A percentile compares a stretch with the other conserved stretches of the same genome.
phyloP scores from a whole-genome alignment of 2,797 vertebrate species.

The Pachyuromys duprasi region DNA sequence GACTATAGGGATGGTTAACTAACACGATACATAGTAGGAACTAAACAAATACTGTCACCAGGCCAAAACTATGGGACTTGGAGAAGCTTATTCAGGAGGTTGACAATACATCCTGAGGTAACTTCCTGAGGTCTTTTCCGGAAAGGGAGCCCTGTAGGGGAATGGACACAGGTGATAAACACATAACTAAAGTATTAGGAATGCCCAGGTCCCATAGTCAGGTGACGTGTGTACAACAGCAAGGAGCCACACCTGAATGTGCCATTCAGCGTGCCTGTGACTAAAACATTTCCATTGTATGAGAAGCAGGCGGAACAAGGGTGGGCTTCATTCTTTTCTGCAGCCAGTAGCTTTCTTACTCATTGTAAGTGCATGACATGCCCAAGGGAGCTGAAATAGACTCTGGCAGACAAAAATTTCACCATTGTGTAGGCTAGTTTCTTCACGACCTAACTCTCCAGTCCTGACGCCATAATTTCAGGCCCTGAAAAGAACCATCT shows the following conservation, averaged over 20 bases:
- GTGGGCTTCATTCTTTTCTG: background rate
- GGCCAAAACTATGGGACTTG: background rate
- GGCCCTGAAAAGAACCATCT: background rate
- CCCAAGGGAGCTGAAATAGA: background rate
- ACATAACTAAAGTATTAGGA: background rate
- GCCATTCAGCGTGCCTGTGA: background rate
- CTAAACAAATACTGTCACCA: background rate
- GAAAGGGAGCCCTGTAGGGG: background rate
- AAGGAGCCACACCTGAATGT: background rate
- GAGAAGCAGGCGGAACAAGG: background rate
- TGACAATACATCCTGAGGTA: background rate
- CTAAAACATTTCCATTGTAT: background rate
- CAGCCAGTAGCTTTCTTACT: background rate
- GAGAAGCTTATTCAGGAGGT: rapidly evolving
- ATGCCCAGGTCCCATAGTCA: background rate
- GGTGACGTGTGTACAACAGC: background rate
- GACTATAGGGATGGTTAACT: background rate
- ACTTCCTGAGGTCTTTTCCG: background rate
- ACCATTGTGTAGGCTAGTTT: background rate
- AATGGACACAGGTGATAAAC: background rate
- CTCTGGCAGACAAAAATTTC: background rate
- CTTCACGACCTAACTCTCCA: background rate
- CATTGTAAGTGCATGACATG: background rate
- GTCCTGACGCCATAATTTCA: background rate
- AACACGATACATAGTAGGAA: background rate